A percentile compares a stretch with the other conserved stretches of the same genome.
phyloP scores from a whole-genome alignment of 2,888 invertebrate species.

The Sicus ferrugineus region DNA sequence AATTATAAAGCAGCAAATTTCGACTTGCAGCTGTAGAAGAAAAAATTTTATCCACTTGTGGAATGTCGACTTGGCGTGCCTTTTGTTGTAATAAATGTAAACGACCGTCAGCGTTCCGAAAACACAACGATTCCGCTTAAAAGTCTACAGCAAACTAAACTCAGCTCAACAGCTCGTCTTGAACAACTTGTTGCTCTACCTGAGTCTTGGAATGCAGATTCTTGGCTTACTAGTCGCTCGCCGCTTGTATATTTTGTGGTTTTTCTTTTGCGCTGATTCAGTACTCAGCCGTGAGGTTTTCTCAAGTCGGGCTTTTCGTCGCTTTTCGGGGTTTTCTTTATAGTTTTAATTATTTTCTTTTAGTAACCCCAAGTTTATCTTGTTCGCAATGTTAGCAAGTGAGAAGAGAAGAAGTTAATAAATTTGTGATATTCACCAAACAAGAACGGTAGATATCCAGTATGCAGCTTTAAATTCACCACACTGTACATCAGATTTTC shows the following conservation, averaged over 20 bases:
- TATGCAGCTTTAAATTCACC: too few species aligned
- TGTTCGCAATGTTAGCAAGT: too few species aligned
- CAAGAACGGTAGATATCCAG: too few species aligned
- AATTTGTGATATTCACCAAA: too few species aligned
- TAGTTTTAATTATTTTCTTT: neutral
- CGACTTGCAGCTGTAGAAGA: neutral
- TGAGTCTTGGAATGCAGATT: constrained; percentile 30
- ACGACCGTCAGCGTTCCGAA: constrained; percentile 5
- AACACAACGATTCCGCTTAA: constrained; percentile 41
- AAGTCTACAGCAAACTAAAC: constrained; percentile 44
- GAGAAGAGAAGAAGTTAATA: too few species aligned
- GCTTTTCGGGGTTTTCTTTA: neutral
- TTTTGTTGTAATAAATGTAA: neutral
- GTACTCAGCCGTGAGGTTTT: too few species aligned
- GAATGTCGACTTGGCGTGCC: constrained; percentile 12
- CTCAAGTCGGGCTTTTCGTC: too few species aligned
- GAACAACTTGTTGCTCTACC: constrained; percentile 29
- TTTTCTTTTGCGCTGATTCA: constrained; percentile 7
- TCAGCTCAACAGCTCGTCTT: neutral
- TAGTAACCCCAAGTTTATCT: neutral
- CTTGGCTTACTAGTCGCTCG: constrained; percentile 19
- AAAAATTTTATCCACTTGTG: neutral
- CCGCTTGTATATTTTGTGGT: constrained; percentile 13
- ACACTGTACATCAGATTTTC: too few species aligned
- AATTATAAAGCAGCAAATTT: neutral